Conservation (phyloP, 2,797 vertebrate genomes). For the Anas bahamensis region DNA sequence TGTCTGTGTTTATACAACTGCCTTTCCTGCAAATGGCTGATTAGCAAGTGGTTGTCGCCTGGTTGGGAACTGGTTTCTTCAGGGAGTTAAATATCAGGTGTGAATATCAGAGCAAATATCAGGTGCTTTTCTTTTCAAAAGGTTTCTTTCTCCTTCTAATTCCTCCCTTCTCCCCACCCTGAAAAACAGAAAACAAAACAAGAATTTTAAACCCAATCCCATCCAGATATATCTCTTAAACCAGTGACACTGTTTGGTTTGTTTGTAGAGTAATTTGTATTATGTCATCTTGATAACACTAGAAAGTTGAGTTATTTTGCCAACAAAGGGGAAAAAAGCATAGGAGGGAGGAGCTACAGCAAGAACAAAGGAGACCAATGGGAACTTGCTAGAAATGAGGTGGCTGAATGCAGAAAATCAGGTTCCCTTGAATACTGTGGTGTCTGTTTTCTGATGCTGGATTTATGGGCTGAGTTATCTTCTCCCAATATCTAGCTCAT, state of each 20-base stretch:
- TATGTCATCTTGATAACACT: background rate
- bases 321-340: background rate
- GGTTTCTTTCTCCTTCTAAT: background rate
- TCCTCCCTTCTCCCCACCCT: background rate
- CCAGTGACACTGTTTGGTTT: background rate
- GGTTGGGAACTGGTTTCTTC: background rate
- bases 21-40: background rate
- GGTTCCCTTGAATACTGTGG: background rate
- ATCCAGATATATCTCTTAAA: background rate
- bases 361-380: background rate
- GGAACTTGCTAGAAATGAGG: background rate
- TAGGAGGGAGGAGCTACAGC: background rate
- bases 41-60: background rate
- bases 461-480: background rate
- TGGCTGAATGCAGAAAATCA: slow-evolving; percentile 13
- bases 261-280: background rate
- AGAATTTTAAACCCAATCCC: background rate
- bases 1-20: background rate
- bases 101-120: background rate
- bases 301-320: background rate
- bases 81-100: background rate
- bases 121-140: background rate
- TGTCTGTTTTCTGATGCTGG: background rate
- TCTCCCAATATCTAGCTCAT: background rate
- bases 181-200: background rate